These are phyloP conservation scores for Phasianus colchicus DNA, from an alignment of 2,113 vertebrate species.

Conservation along the genomic window DNA sequence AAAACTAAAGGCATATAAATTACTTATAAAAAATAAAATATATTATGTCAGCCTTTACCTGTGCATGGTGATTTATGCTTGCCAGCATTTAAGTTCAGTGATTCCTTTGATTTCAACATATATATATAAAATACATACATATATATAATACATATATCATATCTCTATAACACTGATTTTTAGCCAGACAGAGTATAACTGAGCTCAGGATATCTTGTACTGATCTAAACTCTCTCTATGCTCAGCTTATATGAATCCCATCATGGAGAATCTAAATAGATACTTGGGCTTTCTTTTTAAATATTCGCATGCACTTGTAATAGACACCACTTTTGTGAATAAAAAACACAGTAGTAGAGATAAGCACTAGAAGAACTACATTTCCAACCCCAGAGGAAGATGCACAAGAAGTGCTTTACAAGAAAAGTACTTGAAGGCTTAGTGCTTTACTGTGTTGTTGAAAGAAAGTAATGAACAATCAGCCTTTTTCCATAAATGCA, in stretches of 20 bases:
- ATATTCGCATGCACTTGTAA: neutral
- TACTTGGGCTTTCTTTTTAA: neutral
- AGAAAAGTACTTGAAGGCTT: neutral
- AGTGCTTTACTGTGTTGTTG: neutral
- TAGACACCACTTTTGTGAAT: neutral
- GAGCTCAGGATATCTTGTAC: neutral
- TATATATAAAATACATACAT: no score
- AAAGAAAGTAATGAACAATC: neutral
- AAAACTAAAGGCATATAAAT: neutral
- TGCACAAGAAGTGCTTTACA: neutral
- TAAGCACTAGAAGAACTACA: neutral
- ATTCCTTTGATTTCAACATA: neutral
- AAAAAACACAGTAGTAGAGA: neutral
- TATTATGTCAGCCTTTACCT: neutral
- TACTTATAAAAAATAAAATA: neutral
- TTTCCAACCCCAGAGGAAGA: neutral
- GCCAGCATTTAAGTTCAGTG: neutral
- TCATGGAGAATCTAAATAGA: neutral
- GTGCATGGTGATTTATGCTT: neutral
- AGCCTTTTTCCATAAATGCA: neutral
- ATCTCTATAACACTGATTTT: neutral
- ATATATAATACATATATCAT: no score
- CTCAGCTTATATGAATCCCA: neutral
- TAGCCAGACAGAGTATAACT: neutral
- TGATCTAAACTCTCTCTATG: neutral